These are phyloP conservation scores for Hydrotaea diabolus DNA, from an alignment of 2,888 invertebrate genomes.

Conservation along the genomic window DNA sequence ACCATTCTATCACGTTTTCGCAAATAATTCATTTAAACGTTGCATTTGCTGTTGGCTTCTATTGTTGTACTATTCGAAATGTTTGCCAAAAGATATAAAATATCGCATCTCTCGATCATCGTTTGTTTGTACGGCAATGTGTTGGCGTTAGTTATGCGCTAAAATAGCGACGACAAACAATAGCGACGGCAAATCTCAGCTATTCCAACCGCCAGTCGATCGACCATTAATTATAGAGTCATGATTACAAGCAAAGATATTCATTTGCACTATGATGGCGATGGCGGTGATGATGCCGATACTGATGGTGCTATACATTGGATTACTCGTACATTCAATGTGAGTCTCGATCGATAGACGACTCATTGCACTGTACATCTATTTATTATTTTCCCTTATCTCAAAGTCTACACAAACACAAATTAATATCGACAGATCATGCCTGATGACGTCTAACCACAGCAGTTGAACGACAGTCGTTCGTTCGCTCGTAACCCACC, in stretches of 20 bases:
- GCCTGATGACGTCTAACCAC: neutral
- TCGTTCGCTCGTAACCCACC: neutral
- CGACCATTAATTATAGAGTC: no score
- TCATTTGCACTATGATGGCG: no score
- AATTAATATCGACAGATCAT: neutral
- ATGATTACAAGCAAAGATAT: no score
- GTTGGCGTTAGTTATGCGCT: neutral
- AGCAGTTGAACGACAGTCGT: neutral
- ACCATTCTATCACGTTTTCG: neutral
- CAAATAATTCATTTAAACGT: no score
- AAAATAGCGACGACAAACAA: no score
- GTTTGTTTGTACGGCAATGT: neutral
- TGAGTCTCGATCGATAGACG: neutral
- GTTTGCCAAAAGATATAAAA: neutral
- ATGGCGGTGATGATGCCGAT: no score
- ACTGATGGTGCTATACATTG: neutral
- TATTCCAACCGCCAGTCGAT: no score
- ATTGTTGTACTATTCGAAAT: neutral
- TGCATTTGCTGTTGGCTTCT: no score
- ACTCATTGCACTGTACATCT: neutral
- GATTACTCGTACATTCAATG: neutral
- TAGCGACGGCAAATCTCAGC: no score
- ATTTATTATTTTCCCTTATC: neutral
- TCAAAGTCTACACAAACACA: neutral
- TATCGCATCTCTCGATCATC: neutral